These are phyloP conservation scores for Siniperca scherzeri DNA, from an alignment of 2,797 vertebrate genomes.

Conservation along the genomic window DNA sequence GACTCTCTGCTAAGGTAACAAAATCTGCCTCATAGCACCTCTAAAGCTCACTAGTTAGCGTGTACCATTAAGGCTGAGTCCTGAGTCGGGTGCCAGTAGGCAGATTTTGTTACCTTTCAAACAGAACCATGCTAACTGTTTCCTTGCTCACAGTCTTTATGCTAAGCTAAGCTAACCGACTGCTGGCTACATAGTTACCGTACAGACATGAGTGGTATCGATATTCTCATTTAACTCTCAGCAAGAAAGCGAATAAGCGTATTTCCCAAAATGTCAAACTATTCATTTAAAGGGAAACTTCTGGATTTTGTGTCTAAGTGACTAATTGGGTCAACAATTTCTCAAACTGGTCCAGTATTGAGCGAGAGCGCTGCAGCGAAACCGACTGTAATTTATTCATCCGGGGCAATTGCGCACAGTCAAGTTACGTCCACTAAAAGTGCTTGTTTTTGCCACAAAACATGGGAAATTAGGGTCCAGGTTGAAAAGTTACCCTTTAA, in stretches of 20 bases:
- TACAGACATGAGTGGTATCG: background rate
- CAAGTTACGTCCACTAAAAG: too few relatives aligned
- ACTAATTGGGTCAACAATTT: too few relatives aligned
- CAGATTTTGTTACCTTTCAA: background rate
- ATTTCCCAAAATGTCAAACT: constrained; percentile 6
- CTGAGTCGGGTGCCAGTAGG: background rate
- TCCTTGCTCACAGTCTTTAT: background rate
- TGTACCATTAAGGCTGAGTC: too few relatives aligned
- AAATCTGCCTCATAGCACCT: background rate
- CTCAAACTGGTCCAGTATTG: too few relatives aligned
- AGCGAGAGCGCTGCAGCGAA: too few relatives aligned
- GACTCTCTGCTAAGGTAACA: background rate
- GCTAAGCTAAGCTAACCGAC: background rate
- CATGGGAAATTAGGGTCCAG: too few relatives aligned
- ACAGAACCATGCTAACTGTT: background rate
- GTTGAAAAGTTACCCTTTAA: too few relatives aligned
- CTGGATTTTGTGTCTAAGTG: too few relatives aligned
- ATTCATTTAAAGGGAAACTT: background rate
- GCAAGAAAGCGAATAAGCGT: background rate
- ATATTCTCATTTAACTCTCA: background rate
- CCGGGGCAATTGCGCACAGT: too few relatives aligned
- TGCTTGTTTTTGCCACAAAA: too few relatives aligned
- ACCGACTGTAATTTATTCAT: too few relatives aligned
- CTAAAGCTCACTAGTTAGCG: too few relatives aligned
- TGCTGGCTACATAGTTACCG: background rate